Percentiles rank a stretch among this genome's conserved stretches.
Conservation (phyloP, 1,140 invertebrate species). For the Procambarus virginalis region DNA sequence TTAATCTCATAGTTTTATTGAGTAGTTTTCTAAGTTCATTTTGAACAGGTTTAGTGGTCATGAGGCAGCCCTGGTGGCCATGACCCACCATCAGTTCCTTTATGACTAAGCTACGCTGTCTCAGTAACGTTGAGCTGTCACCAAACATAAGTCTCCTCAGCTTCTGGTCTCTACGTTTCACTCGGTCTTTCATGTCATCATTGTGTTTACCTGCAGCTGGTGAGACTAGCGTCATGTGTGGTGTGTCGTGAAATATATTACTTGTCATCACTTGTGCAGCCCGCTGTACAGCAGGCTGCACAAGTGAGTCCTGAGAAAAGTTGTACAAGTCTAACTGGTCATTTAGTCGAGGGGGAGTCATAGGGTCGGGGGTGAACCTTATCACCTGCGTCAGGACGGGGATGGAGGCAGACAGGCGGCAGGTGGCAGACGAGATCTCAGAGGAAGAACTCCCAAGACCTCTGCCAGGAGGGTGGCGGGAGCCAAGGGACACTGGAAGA, state of each 20-base stretch:
- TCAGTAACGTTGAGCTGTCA: not conserved
- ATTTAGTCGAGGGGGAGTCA: not conserved
- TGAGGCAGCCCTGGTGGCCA: slow-evolving; percentile 30
- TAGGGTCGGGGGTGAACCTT: not conserved
- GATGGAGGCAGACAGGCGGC: slow-evolving; percentile 2
- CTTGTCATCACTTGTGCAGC: not conserved
- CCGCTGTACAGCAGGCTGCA: not conserved
- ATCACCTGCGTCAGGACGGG: slow-evolving; percentile 26
- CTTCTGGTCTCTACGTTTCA: slow-evolving; percentile 31
- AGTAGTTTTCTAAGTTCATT: slow-evolving; percentile 29
- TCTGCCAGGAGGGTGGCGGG: not conserved
- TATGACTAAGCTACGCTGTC: slow-evolving; percentile 32
- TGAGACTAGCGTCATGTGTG: slow-evolving; percentile 44
- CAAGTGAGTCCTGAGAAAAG: slow-evolving; percentile 44
- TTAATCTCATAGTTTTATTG: slow-evolving; percentile 17
- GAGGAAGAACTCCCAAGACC: not conserved
- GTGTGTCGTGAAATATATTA: not conserved
- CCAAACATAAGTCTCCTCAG: slow-evolving; percentile 35
- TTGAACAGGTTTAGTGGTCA: slow-evolving; percentile 29
- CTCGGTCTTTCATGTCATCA: slow-evolving; percentile 19
- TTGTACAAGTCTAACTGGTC: slow-evolving; percentile 26
- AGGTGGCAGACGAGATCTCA: not conserved
- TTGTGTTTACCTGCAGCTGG: slow-evolving; percentile 15
- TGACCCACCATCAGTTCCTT: slow-evolving; percentile 45
- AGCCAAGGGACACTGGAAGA: not conserved